Percentiles rank a stretch among this genome's conserved stretches.
These are phyloP conservation scores for Hepsetus odoe DNA, from an alignment of 2,113 vertebrate species.

Conservation along the genomic window DNA sequence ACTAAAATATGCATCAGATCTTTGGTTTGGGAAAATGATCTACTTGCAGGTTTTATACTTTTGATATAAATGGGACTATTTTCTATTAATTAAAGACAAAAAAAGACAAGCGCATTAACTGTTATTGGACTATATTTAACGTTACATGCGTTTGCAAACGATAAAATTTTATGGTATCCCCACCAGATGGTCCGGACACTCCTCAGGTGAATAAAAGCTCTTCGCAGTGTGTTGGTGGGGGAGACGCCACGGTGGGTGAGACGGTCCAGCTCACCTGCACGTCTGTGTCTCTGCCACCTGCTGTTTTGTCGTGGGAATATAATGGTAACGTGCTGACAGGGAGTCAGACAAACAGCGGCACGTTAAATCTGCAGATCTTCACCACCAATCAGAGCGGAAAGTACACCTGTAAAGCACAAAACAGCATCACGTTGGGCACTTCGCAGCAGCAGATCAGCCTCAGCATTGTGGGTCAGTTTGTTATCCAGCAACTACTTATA, in stretches of 20 bases:
- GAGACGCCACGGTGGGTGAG: conserved; percentile 68
- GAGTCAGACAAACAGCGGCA: conserved; percentile 59
- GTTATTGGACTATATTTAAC: too few species aligned
- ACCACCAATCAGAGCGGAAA: conserved; percentile 65
- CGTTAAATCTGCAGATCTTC: conserved; percentile 69
- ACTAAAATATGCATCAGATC: too few species aligned
- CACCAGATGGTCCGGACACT: conserved; percentile 72
- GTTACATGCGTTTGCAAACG: background rate
- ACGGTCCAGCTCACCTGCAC: conserved; percentile 66
- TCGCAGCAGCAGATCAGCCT: conserved; percentile 62
- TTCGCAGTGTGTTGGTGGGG: conserved; percentile 67
- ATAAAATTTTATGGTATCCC: background rate
- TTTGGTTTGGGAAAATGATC: too few species aligned
- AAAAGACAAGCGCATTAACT: too few species aligned
- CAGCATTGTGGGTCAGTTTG: conserved; percentile 66
- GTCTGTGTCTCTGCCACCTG: conserved; percentile 70
- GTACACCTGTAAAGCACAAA: conserved; percentile 69
- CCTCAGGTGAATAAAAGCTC: conserved; percentile 61
- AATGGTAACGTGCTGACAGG: conserved; percentile 59
- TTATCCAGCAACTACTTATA: too few species aligned
- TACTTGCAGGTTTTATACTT: too few species aligned
- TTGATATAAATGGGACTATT: too few species aligned
- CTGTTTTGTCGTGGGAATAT: conserved; percentile 70
- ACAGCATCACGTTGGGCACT: conserved; percentile 61
- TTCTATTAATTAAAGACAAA: too few species aligned